Conservation (phyloP, 2,113 vertebrate species). For the Lampris megalopsis region DNA sequence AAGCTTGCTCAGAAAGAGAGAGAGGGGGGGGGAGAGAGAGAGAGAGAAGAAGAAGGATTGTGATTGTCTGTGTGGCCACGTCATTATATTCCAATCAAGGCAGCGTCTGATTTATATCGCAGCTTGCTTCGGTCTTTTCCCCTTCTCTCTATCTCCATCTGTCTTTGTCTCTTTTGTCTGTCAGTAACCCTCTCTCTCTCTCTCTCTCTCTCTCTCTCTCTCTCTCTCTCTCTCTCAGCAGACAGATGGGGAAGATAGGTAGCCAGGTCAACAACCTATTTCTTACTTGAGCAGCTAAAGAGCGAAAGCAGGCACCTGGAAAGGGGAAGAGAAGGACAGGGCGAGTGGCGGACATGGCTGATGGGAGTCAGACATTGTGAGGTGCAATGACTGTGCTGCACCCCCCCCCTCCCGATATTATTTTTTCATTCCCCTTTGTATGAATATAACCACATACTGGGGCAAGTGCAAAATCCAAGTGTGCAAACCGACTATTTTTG, state of each 20-base stretch:
- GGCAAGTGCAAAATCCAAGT: slow-evolving; percentile 8
- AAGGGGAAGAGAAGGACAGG: slow-evolving; percentile 2
- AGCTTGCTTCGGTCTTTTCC: slow-evolving; percentile 30
- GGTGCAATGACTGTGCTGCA: too few species aligned
- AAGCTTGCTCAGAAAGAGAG: slow-evolving; percentile 55
- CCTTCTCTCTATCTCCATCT: background rate
- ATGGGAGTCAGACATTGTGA: background rate
- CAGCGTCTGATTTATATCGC: slow-evolving; percentile 68
- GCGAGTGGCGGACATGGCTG: background rate
- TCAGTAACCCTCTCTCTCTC: background rate
- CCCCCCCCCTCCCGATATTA: too few species aligned
- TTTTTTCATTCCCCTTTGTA: slow-evolving; percentile 16
- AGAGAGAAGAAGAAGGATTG: slow-evolving; percentile 12
- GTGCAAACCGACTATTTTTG: slow-evolving; percentile 13
- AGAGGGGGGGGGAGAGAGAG: slow-evolving; percentile 10
- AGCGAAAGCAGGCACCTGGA: slow-evolving; percentile 15
- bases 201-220: background rate
- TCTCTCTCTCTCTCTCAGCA: slow-evolving; percentile 8
- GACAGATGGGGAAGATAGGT: slow-evolving; percentile 48
- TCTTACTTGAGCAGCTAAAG: slow-evolving; percentile 22
- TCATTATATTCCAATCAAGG: slow-evolving; percentile 68
- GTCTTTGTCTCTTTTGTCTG: background rate
- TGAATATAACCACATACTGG: background rate
- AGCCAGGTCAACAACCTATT: slow-evolving; percentile 56
- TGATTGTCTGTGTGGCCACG: slow-evolving; percentile 16